phyloP scores from a whole-genome alignment of 64 coral and sea anemone species.

The Anthopleura sola region DNA sequence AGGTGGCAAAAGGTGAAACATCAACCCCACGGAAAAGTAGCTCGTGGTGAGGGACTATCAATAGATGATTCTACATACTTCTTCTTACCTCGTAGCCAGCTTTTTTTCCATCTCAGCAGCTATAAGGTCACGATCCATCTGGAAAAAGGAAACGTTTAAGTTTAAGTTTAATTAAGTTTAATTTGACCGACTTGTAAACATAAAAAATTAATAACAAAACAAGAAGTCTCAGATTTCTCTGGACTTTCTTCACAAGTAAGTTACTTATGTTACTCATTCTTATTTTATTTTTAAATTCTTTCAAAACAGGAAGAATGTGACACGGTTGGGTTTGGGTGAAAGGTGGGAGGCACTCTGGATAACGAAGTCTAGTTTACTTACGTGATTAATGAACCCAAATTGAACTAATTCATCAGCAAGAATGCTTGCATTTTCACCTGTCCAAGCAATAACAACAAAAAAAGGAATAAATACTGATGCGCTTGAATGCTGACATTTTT shows the following conservation, averaged over 20 bases:
- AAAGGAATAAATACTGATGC: background rate
- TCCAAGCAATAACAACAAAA: background rate
- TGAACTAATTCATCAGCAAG: constrained; percentile 84
- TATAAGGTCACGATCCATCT: background rate
- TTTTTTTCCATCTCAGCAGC: background rate
- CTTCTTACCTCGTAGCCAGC: background rate
- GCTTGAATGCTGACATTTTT: no score
- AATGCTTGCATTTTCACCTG: constrained; percentile 68
- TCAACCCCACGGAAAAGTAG: no score
- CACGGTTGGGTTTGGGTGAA: background rate
- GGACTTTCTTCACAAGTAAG: no score
- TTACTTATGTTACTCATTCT: no score
- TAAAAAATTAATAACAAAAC: no score
- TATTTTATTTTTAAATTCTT: no score
- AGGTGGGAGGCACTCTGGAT: background rate
- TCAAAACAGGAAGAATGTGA: no score
- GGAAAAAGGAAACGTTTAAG: background rate
- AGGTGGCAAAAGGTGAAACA: no score
- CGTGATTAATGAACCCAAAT: constrained; percentile 80
- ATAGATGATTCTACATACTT: no score
- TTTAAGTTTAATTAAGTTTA: no score
- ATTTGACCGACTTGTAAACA: background rate
- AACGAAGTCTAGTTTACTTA: background rate
- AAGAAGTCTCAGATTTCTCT: no score
- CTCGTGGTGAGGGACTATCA: no score